Base-by-base conservation (phyloP, 2,797 vertebrate genomes). In the Loris lydekkerianus region DNA sequence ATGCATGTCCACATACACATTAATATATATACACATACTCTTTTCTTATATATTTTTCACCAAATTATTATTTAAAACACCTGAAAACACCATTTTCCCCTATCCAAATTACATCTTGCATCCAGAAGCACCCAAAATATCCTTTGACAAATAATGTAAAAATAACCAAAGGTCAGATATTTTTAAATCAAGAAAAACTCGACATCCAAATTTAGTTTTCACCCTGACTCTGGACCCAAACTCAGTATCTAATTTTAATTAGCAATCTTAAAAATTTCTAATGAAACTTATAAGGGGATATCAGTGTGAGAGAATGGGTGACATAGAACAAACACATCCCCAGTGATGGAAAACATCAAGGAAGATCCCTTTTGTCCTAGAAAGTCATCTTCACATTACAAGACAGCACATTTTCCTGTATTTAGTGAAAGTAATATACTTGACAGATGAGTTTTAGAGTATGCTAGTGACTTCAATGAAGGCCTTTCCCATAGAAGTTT, bases 141-240 rank as follows among this genome's bases (percentile, higher is more conserved):
- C 3, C 34, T 94, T 72, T 96, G 53, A 93, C 34, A 92, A 94
- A 87, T 76, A 88, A 92, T 85, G 86, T 53, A 56, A 96, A 96
- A 95, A 91, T 80, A 86, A 61, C 20, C 37, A 76, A 91, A 83
- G 46, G 49, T 10, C 73, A 67, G 76, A 93, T 91, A 69, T 94
- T 93, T 96, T 96, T 86, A 89, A 91, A 95, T 91, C 17, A 69
- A 91, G 65, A 65, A 91, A 88, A 77, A 49, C 3, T 31, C 73
- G 70, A 18, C 6, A 87, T 53, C n/a, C 29, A 92, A 81, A 1
- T 87, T 80, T 89, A 78, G 20, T 94, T 86, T 86, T 13, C 3
- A 29, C 46, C 69, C 58, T 93, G 53, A 97, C 17, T 61, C 82
- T 76, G 49, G n/a, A 3, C 53, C 86, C 87, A 95, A 84, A 94